phyloP scores from a whole-genome alignment of 2,797 vertebrate genomes.

The Melanotaenia pygmaea region DNA sequence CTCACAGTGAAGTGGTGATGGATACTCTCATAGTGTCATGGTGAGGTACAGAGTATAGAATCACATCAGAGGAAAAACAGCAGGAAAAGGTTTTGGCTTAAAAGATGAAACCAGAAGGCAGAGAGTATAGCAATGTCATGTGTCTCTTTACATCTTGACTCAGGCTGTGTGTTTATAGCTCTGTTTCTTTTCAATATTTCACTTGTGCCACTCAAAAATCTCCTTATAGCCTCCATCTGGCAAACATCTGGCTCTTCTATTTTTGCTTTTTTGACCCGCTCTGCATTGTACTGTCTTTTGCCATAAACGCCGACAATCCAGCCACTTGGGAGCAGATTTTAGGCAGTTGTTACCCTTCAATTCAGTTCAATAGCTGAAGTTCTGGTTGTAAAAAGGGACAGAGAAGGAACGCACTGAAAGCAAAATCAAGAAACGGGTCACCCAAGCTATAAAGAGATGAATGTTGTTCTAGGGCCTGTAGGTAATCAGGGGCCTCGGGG shows the following conservation, averaged over 20 bases:
- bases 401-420: not conserved
- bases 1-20: not conserved
- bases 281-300: conserved; percentile 27
- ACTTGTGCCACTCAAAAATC: conserved; percentile 55
- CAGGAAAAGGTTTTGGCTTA: conserved; percentile 15
- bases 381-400: conserved; percentile 2
- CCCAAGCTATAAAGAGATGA: not conserved
- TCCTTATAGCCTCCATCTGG: conserved; percentile 53
- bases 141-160: conserved; percentile 29
- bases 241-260: conserved; percentile 60
- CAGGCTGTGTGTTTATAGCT: conserved; percentile 41
- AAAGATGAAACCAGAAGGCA: conserved; percentile 25
- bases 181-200: conserved; percentile 57
- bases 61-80: not conserved
- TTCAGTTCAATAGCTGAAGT: not conserved
- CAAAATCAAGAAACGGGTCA: not conserved
- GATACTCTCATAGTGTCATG: conserved; percentile 11
- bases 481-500: not conserved
- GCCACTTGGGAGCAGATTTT: conserved; percentile 8
- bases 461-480: not conserved
- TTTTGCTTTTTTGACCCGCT: not conserved
- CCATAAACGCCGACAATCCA: conserved; percentile 37
- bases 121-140: conserved; percentile 34
- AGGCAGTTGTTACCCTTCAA: conserved; percentile 3
- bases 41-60: not conserved